Evolutionary conservation across 64 coral and sea anemone genomes (phyloP).

Genomic region (Trachythela sp.): DNA sequence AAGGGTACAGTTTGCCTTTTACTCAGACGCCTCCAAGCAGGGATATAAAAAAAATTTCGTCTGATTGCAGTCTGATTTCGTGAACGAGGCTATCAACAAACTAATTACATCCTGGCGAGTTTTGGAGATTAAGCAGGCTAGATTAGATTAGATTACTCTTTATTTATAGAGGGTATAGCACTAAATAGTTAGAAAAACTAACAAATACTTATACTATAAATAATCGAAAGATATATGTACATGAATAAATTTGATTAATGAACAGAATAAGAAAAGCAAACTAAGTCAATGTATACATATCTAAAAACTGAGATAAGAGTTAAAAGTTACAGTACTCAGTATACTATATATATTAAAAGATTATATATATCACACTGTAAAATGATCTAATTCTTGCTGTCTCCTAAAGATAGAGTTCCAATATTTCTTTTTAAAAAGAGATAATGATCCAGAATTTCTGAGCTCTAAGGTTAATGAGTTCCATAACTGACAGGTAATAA

Average conservation of each 20-base stretch:
- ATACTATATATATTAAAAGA: no score
- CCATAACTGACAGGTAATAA: background rate
- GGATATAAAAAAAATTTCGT: no score
- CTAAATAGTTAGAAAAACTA: background rate
- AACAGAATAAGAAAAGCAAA: background rate
- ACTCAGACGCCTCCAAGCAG: no score
- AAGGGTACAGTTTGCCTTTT: no score
- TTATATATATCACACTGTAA: background rate
- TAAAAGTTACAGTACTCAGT: background rate
- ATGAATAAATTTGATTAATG: background rate
- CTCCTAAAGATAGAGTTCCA: background rate
- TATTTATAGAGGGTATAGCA: background rate
- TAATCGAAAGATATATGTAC: background rate
- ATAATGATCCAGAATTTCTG: no score
- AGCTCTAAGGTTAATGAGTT: background rate
- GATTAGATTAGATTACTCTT: no score
- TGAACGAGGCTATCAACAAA: no score
- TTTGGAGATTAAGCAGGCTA: no score
- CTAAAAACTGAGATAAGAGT: no score
- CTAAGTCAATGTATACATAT: no score
- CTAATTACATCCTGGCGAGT: no score
- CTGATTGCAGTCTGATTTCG: no score
- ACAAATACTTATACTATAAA: background rate
- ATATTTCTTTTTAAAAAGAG: background rate
- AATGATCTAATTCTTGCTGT: background rate